Evolutionary conservation across 2,113 vertebrate species (phyloP).

Genomic region (Hypocryptadius cinnamomeus): DNA sequence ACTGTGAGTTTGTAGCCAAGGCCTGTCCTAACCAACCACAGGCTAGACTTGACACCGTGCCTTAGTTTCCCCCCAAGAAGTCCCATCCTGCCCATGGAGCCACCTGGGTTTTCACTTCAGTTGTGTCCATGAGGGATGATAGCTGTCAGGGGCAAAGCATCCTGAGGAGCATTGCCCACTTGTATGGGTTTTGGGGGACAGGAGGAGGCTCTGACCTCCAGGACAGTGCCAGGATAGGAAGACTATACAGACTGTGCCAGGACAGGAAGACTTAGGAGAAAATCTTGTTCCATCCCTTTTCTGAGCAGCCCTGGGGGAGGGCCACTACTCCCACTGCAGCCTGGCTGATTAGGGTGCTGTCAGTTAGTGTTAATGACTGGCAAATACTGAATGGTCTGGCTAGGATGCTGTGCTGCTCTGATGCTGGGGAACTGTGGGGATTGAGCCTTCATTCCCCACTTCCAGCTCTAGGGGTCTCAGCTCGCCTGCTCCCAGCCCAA

Average conservation of each 20-base stretch:
- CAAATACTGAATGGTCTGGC: not conserved
- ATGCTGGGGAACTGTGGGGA: accelerated
- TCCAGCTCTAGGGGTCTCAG: not conserved
- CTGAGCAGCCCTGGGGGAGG: not conserved
- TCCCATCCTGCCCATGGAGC: not conserved
- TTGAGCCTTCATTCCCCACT: not conserved
- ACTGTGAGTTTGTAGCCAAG: not conserved
- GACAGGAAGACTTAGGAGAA: not conserved
- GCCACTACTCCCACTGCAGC: not conserved
- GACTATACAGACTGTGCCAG: not conserved
- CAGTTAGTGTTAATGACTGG: not conserved
- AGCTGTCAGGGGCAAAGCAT: not conserved
- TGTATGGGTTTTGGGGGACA: not conserved
- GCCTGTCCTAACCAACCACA: not conserved
- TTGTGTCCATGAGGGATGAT: not conserved
- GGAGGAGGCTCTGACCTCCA: not conserved
- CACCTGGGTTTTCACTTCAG: not conserved
- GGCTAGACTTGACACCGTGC: accelerated
- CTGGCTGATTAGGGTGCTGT: not conserved
- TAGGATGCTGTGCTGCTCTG: not conserved
- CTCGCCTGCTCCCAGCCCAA: not conserved
- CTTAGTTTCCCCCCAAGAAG: not conserved
- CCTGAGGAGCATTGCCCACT: not conserved
- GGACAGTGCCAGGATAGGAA: not conserved
- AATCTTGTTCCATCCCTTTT: not conserved